Conservation (phyloP, 2,113 vertebrate genomes). For the Ptilorrhoa leucosticta region DNA sequence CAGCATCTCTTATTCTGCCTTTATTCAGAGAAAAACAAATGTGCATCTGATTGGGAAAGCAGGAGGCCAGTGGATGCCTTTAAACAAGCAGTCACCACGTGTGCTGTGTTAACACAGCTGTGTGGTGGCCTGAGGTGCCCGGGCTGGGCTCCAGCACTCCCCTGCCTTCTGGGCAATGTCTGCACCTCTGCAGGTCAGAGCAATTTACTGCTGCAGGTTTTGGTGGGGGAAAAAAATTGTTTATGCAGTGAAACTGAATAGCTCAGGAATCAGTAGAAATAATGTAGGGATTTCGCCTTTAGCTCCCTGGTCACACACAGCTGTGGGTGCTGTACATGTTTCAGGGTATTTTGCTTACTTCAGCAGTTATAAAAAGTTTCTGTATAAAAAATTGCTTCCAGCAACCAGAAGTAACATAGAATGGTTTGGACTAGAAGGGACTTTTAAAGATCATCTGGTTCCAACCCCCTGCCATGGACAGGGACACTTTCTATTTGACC, state of each 20-base stretch:
- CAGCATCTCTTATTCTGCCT: slow-evolving; percentile 38
- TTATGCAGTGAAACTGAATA: not conserved
- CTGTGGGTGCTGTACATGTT: not conserved
- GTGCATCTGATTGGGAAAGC: slow-evolving; percentile 21
- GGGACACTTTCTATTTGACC: not conserved
- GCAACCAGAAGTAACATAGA: not conserved
- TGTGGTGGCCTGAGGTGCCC: not conserved
- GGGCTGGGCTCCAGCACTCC: not conserved
- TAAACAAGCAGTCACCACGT: not conserved
- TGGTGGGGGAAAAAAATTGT: not conserved
- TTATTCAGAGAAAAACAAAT: slow-evolving; percentile 26
- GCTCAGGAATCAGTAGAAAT: not conserved
- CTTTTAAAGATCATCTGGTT: not conserved
- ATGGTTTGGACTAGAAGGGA: not conserved
- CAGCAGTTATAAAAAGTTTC: not conserved
- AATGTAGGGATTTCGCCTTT: not conserved
- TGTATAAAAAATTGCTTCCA: not conserved
- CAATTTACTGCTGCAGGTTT: not conserved
- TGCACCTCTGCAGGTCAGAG: not conserved
- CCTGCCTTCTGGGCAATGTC: not conserved
- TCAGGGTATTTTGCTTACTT: not conserved
- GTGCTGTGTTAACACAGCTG: not conserved
- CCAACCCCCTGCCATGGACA: not conserved
- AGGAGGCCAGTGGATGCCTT: not conserved
- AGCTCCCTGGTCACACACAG: not conserved